Percentiles rank a stretch among this genome's conserved stretches.
These are phyloP conservation scores for Martes flavigula DNA, from an alignment of 2,797 vertebrate genomes.

Conservation along the genomic window DNA sequence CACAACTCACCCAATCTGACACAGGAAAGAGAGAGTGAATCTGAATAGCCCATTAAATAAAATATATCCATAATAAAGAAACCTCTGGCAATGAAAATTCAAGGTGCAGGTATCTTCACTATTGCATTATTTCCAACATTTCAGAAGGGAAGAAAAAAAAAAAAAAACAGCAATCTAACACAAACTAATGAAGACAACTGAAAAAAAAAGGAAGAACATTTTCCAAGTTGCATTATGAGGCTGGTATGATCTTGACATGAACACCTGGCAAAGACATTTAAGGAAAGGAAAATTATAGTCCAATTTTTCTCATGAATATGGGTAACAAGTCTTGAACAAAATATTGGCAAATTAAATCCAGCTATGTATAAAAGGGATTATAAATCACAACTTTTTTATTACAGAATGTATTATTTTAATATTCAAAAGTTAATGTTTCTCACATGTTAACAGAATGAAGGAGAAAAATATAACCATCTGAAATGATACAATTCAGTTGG, in stretches of 20 bases:
- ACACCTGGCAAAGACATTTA: background rate
- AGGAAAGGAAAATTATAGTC: background rate
- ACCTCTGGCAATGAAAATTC: background rate
- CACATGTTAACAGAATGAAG: background rate
- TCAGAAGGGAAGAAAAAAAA: background rate
- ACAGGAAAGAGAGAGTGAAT: background rate
- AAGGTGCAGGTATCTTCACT: background rate
- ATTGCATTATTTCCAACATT: background rate
- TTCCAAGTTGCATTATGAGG: background rate
- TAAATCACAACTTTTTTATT: background rate
- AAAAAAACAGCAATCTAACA: background rate
- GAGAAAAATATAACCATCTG: background rate
- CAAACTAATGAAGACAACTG: background rate
- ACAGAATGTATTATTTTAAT: background rate
- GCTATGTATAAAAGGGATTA: background rate
- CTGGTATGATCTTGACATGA: background rate
- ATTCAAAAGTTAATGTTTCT: background rate
- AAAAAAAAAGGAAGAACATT: background rate
- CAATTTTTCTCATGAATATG: background rate
- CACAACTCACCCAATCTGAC: background rate
- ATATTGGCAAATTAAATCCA: slow-evolving; percentile 36
- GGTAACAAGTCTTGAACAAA: slow-evolving; percentile 6
- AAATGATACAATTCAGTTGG: background rate
- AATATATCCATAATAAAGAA: background rate
- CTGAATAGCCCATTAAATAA: background rate